A percentile compares a stretch with the other conserved stretches of the same genome.
Conservation (phyloP, 1,140 invertebrate genomes). For the Stratiolaelaps scimitus region DNA sequence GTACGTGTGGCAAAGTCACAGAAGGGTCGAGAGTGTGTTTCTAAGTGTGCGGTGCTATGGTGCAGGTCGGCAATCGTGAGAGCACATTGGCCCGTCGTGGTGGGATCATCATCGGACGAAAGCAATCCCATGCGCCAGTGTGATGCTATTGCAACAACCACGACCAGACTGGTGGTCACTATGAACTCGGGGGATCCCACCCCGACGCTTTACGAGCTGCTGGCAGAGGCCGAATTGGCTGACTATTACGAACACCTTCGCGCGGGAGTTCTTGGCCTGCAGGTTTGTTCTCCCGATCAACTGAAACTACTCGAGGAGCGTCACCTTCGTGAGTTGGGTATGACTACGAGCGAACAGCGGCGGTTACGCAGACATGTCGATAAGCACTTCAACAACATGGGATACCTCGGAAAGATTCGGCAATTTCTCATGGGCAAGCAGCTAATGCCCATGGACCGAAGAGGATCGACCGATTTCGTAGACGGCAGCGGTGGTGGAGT, state of each 20-base stretch:
- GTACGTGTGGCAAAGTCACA: too few relatives aligned
- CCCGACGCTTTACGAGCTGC: constrained; percentile 72
- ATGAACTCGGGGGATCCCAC: too few relatives aligned
- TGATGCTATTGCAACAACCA: too few relatives aligned
- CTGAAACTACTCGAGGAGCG: constrained; percentile 91
- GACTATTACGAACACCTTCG: constrained; percentile 65
- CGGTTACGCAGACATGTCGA: constrained; percentile 81
- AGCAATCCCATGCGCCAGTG: too few relatives aligned
- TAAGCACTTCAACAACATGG: constrained; percentile 75
- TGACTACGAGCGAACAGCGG: constrained; percentile 87
- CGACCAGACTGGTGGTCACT: too few relatives aligned
- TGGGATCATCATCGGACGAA: too few relatives aligned
- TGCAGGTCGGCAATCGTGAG: too few relatives aligned
- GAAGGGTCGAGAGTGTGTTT: too few relatives aligned
- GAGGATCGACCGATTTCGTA: too few relatives aligned
- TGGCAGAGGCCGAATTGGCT: constrained; percentile 74
- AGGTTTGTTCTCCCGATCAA: constrained; percentile 60
- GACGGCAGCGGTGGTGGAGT: neutral
- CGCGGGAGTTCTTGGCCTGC: constrained; percentile 45
- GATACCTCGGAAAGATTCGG: constrained; percentile 80
- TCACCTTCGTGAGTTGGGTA: constrained; percentile 75
- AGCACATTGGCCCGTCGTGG: too few relatives aligned
- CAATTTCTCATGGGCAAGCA: constrained; percentile 42
- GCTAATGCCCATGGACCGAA: neutral
- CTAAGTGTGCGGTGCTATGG: too few relatives aligned